These are phyloP conservation scores for Cervus canadensis DNA, from an alignment of 2,113 vertebrate genomes.

Conservation along the genomic window DNA sequence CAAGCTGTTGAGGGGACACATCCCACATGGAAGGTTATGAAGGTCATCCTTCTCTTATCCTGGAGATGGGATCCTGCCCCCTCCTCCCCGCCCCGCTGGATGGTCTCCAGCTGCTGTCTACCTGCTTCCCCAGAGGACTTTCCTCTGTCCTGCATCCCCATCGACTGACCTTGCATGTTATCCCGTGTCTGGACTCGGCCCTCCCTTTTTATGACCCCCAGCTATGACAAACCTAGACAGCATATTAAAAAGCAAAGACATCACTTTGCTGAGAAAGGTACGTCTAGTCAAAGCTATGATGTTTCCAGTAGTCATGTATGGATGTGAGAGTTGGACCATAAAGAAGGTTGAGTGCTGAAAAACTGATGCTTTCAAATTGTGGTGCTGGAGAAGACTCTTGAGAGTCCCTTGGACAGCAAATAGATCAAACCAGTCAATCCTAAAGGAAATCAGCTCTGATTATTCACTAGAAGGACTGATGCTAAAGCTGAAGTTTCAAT, in stretches of 20 bases:
- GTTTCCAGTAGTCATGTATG: background rate
- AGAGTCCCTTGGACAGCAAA: background rate
- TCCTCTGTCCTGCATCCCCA: background rate
- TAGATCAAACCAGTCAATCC: background rate
- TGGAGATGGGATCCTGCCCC: too few species aligned
- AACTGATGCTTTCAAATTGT: background rate
- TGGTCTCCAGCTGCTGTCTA: background rate
- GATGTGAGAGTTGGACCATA: background rate
- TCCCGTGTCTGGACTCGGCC: too few species aligned
- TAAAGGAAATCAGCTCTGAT: background rate
- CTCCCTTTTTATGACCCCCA: background rate
- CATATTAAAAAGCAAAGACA: background rate
- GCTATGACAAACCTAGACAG: background rate
- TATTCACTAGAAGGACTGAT: background rate
- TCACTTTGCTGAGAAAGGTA: background rate
- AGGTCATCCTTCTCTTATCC: background rate
- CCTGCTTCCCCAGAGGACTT: background rate
- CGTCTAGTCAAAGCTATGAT: background rate
- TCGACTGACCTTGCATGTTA: background rate
- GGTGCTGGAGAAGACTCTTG: background rate
- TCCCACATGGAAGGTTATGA: accelerated
- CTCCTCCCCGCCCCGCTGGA: background rate
- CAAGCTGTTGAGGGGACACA: background rate
- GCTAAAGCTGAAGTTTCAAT: background rate
- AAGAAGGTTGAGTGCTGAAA: background rate